Base-by-base conservation (phyloP, 37 sponge, comb jelly and placozoan species). In the Ianthella basta region DNA sequence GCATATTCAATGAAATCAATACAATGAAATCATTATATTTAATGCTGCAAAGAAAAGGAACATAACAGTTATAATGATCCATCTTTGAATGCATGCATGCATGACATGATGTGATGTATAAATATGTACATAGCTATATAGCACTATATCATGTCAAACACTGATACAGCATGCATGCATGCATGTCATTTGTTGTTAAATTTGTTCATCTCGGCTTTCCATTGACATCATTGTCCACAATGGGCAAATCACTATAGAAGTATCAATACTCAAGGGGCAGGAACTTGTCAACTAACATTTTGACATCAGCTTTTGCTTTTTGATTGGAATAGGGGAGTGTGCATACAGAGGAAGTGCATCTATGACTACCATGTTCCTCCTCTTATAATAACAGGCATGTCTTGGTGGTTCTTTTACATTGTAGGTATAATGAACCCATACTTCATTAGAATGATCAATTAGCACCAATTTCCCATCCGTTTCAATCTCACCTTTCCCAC, bases 311-410 rank as follows among this genome's bases (percentile, higher is more conserved):
- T 65, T 88, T 88, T n/a, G 80, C 72, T 41, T 79, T 50, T 83
- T 88, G 40, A 88, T 78, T 0, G 89, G 84, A 55, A 88, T 57
- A 33, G 89, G 89, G 70, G 83, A 83, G 66, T 80, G 69, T 5
- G 24, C 1, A 36, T 88, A 88, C 77, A 85, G 84, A 80, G 84
- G 67, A 5, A 15, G 56, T 5, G 33, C 30, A 12, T 79, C 78
- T 6, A 79, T 35, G 6, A 19, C 39, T 24, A 21, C 3, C 21
- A 23, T 24, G 8, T 55, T 44, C 29, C 60, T 41, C 44, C 73
- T 84, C 32, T 67, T 83, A 55, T 56, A 73, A 36, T 84, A 84
- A 59, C 55, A 72, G 4, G 73, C 85, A 23, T 33, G 24, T 6
- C 80, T 21, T 32, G 85, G 85, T 16, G 19, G 18, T 60, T 84